Evolutionary conservation across 37 sponge, comb jelly and placozoan genomes (phyloP), one percentile per base, ranked within the genome.

Genomic region (Chondrosia reniformis): DNA sequence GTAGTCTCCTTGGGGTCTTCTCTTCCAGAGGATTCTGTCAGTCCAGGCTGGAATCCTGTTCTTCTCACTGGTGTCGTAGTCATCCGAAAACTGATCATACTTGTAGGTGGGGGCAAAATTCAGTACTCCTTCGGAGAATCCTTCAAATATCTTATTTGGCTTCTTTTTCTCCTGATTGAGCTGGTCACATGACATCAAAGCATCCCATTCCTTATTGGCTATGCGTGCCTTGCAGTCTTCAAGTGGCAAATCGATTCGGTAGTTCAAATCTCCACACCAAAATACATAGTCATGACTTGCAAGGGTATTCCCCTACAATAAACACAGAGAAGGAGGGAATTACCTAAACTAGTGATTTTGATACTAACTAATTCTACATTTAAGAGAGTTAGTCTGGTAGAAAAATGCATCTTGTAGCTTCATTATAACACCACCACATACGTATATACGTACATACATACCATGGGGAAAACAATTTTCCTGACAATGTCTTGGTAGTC

Each of bases 241-340:
- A 43, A 86, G 82, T 33, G 92, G 83, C 42, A 95, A 75, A 76
- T 99, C 99, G 41, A 99, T 93, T 22, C 99, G 84, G 67, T 99
- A 99, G 88, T 99, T 99, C 64, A 99, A 81, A 74, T 99, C 99
- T 25, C 99, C 99, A 74, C 94, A 93, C 99, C 99, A 99, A 57
- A 99, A 96, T 59, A 99, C 94, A 78, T 99, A 99, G 81, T 99
- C 99, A 76, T 96, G 94, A 28, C 69, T 75, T 2, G 84, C 87
- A 33, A 95, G 34, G 15, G 86, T 86, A 41, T 66, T 65, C 27
- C 85, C 92, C 98, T 97, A 76, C n/a, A 31, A 9, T n/a, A 9
- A 19, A 41, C 12, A 41, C 5, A 64, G 61, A 59, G 17, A 6
- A 59, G 61, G 28, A 49, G 15, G 10, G 52, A 49, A 49, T n/a